Percentiles rank a stretch among this genome's conserved stretches.
These are phyloP conservation scores for Cheirogaleus medius DNA, from an alignment of 2,113 vertebrate genomes.

Conservation along the genomic window DNA sequence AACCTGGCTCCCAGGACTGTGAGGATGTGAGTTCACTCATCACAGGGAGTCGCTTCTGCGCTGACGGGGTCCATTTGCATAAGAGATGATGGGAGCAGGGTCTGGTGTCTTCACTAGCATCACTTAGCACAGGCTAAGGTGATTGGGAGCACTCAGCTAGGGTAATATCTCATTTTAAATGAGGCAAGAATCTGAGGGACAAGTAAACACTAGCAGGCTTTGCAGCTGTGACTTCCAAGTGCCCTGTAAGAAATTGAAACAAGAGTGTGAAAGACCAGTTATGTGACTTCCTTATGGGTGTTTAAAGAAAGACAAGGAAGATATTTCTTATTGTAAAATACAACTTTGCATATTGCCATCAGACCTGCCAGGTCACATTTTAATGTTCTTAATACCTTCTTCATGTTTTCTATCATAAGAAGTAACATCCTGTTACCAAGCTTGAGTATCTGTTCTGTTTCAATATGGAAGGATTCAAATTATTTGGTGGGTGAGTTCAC, in stretches of 20 bases:
- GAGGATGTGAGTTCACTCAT: no score
- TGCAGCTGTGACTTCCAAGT: background rate
- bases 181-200: background rate
- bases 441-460: background rate
- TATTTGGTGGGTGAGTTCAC: background rate
- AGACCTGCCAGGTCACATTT: background rate
- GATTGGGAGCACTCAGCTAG: background rate
- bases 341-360: background rate
- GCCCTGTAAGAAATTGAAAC: background rate
- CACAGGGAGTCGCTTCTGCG: background rate
- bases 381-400: slow-evolving; percentile 6
- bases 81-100: background rate
- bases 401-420: background rate
- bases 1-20: no score
- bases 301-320: slow-evolving; percentile 9
- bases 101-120: background rate
- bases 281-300: background rate
- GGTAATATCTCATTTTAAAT: background rate
- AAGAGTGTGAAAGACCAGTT: background rate
- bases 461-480: background rate
- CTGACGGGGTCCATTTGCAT: background rate
- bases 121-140: background rate
- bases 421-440: background rate
- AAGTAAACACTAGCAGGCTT: background rate
- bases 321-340: background rate